These are phyloP conservation scores for Natator depressus DNA, from an alignment of 2,113 vertebrate species.

Conservation along the genomic window DNA sequence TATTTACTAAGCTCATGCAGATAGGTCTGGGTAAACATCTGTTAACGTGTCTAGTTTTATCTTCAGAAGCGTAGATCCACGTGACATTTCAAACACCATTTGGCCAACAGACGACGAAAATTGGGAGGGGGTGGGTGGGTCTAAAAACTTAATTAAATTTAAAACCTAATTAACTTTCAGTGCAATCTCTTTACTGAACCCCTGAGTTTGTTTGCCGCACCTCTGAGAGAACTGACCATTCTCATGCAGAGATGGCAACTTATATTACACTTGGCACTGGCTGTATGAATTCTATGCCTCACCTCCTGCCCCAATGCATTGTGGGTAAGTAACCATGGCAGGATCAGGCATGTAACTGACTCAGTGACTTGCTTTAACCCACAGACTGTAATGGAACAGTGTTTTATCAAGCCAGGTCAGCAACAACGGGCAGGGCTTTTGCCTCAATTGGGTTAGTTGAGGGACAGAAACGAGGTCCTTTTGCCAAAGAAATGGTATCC, in stretches of 20 bases:
- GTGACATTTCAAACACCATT: not conserved
- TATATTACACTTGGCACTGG: not conserved
- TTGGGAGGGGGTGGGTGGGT: not conserved
- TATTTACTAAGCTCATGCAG: not conserved
- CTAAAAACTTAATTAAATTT: not conserved
- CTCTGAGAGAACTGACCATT: not conserved
- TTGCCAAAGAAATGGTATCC: not conserved
- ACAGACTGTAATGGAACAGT: too few relatives aligned
- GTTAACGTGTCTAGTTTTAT: not conserved
- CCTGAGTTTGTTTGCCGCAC: not conserved
- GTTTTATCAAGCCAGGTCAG: not conserved
- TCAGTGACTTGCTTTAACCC: not conserved
- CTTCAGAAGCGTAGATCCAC: not conserved
- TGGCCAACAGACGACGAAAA: not conserved
- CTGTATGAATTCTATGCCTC: not conserved
- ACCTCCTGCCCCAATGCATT: not conserved
- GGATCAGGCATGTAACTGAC: not conserved
- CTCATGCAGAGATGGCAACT: too few relatives aligned
- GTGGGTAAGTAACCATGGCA: not conserved
- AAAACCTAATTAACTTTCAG: not conserved
- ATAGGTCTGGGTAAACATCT: not conserved
- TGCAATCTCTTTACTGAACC: not conserved
- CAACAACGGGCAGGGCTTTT: not conserved
- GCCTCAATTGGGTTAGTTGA: not conserved
- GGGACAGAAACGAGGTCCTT: not conserved